Base-by-base conservation (phyloP, 2,888 invertebrate genomes). In the Harpagoxenus sublaevis region DNA sequence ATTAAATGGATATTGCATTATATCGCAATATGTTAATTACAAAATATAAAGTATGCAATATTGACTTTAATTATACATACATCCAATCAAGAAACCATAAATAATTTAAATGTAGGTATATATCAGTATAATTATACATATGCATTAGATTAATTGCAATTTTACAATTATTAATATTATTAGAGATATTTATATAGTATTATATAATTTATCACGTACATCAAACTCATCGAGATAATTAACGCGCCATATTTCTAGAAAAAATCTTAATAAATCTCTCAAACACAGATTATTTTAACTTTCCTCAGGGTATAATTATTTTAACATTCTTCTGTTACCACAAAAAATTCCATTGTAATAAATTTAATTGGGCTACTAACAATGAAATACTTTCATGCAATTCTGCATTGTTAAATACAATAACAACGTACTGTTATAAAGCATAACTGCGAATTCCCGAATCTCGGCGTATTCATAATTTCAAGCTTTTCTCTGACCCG, bases 101-200 rank as follows among this genome's bases (percentile, higher is more conserved):
- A 60, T 55, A 60, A 15, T 73, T 73, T 39, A 15, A 8, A 28
- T n/a, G 23, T n/a, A n/a, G n/a, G n/a, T 18, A 35, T 10, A 28
- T 10, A 55, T 42, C 42, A 23, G 6, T 60, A 73, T 60, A 73
- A 60, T 73, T 57, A 55, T 3, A 57, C 3, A 57, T 18, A 3
- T 60, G 18, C 28, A 42, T 60, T 55, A 57, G 15, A 15, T 23
- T 42, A 42, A 73, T 60, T 28, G 28, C 28, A 8, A 66, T 15
- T 45, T 66, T 73, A 42, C 12, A 60, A 73, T 60, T 42, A 68
- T 31, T 70, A 53, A 42, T 42, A 57, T 51, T 51, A 68, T 70
- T 51, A 68, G 28, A 35, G 15, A 23, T 28, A 23, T 39, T 55
- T 55, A 53, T 35, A 15, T 53, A 70, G 12, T 28, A 57, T 28